Percentiles rank a stretch among this genome's conserved stretches.
Evolutionary conservation across 2,113 vertebrate species (phyloP).

Genomic region (Cyphotilapia sp.): DNA sequence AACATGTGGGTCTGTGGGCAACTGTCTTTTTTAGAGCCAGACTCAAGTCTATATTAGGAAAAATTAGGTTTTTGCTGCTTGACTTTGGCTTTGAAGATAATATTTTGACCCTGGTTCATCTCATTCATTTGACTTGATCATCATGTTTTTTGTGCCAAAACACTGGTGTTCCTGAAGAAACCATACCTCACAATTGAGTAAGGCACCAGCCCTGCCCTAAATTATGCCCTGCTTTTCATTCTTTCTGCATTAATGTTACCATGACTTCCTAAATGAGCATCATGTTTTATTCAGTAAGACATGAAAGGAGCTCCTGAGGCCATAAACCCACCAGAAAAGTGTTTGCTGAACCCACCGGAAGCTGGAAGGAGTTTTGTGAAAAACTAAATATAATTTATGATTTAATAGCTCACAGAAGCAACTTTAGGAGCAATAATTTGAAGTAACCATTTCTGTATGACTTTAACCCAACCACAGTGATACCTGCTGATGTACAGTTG

Average conservation of each 20-base stretch:
- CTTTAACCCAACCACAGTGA: background rate
- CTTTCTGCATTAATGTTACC: background rate
- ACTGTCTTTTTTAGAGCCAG: background rate
- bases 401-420: background rate
- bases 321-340: background rate
- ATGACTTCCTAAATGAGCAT: background rate
- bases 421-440: background rate
- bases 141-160: background rate
- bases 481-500: background rate
- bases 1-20: background rate
- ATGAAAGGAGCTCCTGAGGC: background rate
- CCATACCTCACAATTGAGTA: background rate
- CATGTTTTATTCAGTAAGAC: background rate
- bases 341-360: background rate
- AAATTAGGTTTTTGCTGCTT: background rate
- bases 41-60: background rate
- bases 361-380: background rate
- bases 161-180: background rate
- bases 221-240: background rate
- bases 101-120: background rate
- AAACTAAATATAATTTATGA: background rate
- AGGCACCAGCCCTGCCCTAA: background rate
- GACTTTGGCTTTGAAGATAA: background rate
- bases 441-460: background rate
- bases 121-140: background rate